Conservation (phyloP, 1,140 invertebrate genomes). For the Caenorhabditis latens region DNA sequence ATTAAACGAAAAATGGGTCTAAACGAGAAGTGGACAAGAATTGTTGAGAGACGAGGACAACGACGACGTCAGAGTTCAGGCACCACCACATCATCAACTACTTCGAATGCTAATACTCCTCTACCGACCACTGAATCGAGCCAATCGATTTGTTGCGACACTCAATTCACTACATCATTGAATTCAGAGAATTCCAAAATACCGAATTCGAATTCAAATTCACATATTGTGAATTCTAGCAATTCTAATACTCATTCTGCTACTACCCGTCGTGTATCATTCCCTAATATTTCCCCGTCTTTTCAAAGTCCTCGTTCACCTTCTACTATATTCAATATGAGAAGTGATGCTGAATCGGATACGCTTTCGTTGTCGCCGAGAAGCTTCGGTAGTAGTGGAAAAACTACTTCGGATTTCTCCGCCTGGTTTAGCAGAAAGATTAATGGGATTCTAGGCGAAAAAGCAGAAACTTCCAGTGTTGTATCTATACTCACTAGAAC, state of each 20-base stretch:
- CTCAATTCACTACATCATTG: not conserved
- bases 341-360: constrained; percentile 27
- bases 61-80: constrained; percentile 49
- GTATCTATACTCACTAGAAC: constrained; percentile 29
- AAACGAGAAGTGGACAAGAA: constrained; percentile 36
- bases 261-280: not conserved
- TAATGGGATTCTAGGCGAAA: constrained; percentile 21
- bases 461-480: not conserved
- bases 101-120: constrained; percentile 24
- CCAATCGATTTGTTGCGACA: constrained; percentile 48
- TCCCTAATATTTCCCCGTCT: constrained; percentile 2
- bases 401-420: constrained; percentile 1
- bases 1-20: constrained; percentile 24
- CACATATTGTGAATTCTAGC: not conserved
- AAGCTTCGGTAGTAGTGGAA: constrained; percentile 23
- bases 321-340: not conserved
- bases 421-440: constrained; percentile 13
- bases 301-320: not conserved
- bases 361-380: constrained; percentile 22
- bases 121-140: not conserved
- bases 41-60: constrained; percentile 31
- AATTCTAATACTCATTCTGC: not conserved
- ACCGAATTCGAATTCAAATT: constrained; percentile 2
- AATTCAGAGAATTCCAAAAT: not conserved
- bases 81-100: not conserved